Conservation (phyloP, 2,113 vertebrate species). For the Epinephelus moara region DNA sequence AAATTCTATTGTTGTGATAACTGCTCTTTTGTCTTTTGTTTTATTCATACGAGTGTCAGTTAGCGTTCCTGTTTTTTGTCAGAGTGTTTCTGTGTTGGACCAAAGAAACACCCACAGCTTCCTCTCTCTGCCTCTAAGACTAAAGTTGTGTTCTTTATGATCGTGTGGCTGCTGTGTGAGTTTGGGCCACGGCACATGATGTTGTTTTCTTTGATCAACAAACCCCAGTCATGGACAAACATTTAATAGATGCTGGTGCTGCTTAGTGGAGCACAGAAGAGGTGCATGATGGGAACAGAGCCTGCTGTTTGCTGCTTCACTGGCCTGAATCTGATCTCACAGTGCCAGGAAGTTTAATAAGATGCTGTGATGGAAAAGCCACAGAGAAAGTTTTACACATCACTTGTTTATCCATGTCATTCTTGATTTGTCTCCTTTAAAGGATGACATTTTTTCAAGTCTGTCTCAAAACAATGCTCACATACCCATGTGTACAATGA, state of each 20-base stretch:
- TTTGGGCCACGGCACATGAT: background rate
- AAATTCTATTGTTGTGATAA: conserved; percentile 69
- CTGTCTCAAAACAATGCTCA: background rate
- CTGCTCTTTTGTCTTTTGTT: conserved; percentile 25
- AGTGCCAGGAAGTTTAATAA: background rate
- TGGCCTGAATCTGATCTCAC: conserved; percentile 7
- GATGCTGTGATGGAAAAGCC: background rate
- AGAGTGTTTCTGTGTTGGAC: background rate
- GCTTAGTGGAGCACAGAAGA: conserved; percentile 42
- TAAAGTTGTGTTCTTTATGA: conserved; percentile 16
- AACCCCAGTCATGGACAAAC: conserved; percentile 9
- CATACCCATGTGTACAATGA: background rate
- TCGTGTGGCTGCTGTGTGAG: conserved; percentile 12
- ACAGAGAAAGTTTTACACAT: conserved; percentile 7
- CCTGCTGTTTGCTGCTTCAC: conserved; percentile 10
- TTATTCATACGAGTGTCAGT: background rate
- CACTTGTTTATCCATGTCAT: background rate
- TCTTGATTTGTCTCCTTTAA: background rate
- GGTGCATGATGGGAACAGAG: conserved; percentile 37
- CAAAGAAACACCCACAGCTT: background rate
- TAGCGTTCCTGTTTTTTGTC: no score
- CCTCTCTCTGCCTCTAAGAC: background rate
- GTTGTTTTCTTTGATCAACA: conserved; percentile 34
- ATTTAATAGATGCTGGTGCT: conserved; percentile 34
- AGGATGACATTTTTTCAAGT: background rate